Percentiles rank a stretch among this genome's conserved stretches.
Evolutionary conservation across 2,113 vertebrate species (phyloP).

Genomic region (Rhinopomastus cyanomelas): DNA sequence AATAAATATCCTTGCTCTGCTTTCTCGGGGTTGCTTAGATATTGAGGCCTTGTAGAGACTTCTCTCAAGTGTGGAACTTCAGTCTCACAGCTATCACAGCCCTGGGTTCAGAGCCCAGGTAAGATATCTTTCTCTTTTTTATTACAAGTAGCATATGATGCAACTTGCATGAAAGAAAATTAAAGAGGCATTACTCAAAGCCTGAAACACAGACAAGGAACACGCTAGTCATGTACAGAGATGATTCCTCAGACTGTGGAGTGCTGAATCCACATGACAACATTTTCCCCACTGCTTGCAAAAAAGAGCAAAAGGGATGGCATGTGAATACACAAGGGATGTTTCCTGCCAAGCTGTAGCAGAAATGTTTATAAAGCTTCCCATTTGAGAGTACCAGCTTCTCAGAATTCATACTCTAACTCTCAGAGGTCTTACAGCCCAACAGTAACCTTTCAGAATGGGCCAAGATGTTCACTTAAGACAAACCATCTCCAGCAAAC

Average conservation of each 20-base stretch:
- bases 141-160: background rate
- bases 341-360: background rate
- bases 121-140: background rate
- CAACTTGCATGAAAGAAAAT: background rate
- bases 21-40: background rate
- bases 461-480: background rate
- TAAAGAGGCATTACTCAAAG: background rate
- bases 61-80: background rate
- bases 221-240: background rate
- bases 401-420: background rate
- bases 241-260: background rate
- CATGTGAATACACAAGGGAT: background rate
- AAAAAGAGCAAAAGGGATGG: background rate
- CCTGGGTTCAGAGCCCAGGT: background rate
- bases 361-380: conserved; percentile 10
- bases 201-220: conserved; percentile 1
- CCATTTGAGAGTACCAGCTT: background rate
- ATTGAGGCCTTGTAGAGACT: background rate
- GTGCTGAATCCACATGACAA: background rate
- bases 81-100: background rate
- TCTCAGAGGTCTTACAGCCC: background rate
- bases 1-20: background rate
- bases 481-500: background rate
- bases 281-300: background rate
- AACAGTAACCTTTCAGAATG: background rate